These are phyloP conservation scores for Drosophila parvula DNA, from an alignment of 1,140 invertebrate genomes.

Conservation along the genomic window DNA sequence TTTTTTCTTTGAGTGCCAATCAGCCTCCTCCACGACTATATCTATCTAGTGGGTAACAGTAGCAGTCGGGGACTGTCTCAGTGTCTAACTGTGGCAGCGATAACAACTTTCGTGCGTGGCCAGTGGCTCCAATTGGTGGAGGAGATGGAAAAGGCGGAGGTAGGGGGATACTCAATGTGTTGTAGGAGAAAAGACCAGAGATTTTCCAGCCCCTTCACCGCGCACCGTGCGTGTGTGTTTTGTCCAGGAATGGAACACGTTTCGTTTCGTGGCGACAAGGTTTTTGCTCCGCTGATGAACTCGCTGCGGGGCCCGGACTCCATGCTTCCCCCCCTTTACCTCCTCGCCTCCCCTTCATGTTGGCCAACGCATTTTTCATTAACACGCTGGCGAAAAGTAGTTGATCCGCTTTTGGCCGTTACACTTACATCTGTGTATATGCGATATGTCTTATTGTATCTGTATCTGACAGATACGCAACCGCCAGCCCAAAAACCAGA, in stretches of 20 bases:
- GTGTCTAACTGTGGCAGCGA: slow-evolving; percentile 67
- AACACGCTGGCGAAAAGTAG: slow-evolving; percentile 62
- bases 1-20: slow-evolving; percentile 3
- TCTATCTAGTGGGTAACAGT: slow-evolving; percentile 46
- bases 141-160: slow-evolving; percentile 1
- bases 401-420: slow-evolving; percentile 75
- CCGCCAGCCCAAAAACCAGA: slow-evolving; percentile 66
- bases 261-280: slow-evolving; percentile 66
- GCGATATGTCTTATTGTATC: slow-evolving; percentile 53
- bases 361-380: slow-evolving; percentile 75
- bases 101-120: slow-evolving; percentile 71
- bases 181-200: slow-evolving; percentile 24
- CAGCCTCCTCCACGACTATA: slow-evolving; percentile 12
- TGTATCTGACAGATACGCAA: slow-evolving; percentile 57
- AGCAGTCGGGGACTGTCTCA: slow-evolving; percentile 49
- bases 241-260: slow-evolving; percentile 53
- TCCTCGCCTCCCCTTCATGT: slow-evolving; percentile 6
- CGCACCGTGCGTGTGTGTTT: neutral
- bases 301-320: slow-evolving; percentile 29
- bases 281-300: slow-evolving; percentile 76
- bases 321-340: neutral
- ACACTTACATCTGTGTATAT: slow-evolving; percentile 42
- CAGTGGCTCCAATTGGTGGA: neutral
- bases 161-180: neutral
- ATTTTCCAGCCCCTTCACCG: neutral